phyloP scores from a whole-genome alignment of 2,113 vertebrate genomes.

The Casuarius casuarius region DNA sequence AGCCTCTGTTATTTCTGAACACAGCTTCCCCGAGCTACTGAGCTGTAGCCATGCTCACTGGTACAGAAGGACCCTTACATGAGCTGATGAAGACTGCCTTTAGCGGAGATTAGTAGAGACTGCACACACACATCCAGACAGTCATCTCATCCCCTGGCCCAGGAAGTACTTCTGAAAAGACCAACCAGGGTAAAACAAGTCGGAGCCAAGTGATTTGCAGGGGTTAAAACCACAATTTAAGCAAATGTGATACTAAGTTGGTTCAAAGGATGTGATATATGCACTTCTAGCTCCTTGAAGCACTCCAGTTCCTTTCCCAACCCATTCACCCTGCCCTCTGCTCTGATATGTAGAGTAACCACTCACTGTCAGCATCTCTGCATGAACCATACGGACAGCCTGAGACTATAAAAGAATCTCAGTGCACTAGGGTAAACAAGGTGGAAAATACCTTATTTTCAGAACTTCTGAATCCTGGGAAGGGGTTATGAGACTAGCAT shows the following conservation, averaged over 20 bases:
- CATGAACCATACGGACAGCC: not conserved
- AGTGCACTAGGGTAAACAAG: not conserved
- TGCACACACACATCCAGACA: not conserved
- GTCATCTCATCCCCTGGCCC: not conserved
- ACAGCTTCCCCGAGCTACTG: not conserved
- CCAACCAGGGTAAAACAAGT: not conserved
- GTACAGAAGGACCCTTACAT: fast-evolving
- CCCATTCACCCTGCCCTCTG: not conserved
- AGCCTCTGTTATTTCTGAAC: not conserved
- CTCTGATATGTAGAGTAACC: not conserved
- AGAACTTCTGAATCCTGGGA: not conserved
- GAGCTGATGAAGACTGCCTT: not conserved
- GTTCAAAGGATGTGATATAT: not conserved
- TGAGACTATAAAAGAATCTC: not conserved
- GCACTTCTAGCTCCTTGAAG: not conserved
- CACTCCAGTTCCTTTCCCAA: not conserved
- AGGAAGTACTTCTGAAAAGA: not conserved
- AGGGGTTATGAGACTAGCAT: not conserved
- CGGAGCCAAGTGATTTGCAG: not conserved
- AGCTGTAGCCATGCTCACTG: not conserved
- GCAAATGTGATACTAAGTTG: not conserved
- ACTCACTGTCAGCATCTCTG: not conserved
- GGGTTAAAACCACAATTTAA: not conserved
- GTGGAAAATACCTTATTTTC: not conserved
- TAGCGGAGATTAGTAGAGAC: fast-evolving